Conservation (phyloP, 2,888 invertebrate genomes). For the Ashinkailepas kermadecensis region DNA sequence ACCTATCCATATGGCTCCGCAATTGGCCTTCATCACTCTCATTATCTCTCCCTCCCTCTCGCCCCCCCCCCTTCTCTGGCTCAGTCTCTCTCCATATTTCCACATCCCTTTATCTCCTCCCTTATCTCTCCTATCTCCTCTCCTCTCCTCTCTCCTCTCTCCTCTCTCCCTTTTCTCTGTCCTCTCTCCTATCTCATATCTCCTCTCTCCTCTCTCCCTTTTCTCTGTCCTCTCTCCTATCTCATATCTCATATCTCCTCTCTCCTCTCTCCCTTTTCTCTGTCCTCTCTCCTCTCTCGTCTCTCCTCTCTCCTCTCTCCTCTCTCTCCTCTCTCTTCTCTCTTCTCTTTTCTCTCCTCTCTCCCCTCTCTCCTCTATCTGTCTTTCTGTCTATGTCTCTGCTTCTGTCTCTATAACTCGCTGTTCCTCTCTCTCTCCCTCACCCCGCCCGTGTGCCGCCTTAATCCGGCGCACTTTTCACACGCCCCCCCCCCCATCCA, state of each 20-base stretch:
- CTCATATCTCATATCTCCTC: not conserved
- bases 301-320: not conserved
- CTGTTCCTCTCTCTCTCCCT: too few species aligned
- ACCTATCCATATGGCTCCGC: too few species aligned
- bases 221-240: not conserved
- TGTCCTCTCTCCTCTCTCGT: not conserved
- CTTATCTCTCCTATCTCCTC: not conserved
- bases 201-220: not conserved
- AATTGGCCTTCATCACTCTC: too few species aligned
- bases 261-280: not conserved
- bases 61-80: not conserved
- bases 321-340: not conserved
- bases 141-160: not conserved
- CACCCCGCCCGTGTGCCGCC: too few species aligned
- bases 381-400: too few species aligned
- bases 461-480: too few species aligned
- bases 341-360: not conserved
- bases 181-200: too few species aligned
- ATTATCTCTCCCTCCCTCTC: too few species aligned
- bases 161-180: not conserved
- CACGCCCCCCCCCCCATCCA: too few species aligned
- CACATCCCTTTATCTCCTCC: slow-evolving; percentile 5
- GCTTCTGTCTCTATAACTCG: too few species aligned
- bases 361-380: too few species aligned
- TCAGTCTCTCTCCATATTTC: not conserved